phyloP scores from a whole-genome alignment of 2,113 vertebrate genomes.

The Zingel zingel region DNA sequence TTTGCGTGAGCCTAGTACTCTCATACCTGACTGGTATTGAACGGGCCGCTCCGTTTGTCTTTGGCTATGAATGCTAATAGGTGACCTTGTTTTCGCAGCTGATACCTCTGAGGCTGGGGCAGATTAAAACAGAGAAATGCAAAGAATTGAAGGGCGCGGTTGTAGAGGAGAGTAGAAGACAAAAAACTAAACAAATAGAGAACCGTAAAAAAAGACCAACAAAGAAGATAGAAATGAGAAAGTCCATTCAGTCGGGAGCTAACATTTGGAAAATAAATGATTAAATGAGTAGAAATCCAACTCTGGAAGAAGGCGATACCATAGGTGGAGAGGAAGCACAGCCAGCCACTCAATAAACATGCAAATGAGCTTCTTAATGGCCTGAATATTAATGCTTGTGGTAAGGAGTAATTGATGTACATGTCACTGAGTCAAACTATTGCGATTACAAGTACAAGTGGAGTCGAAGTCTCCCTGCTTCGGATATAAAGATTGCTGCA shows the following conservation, averaged over 20 bases:
- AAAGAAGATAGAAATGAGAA: conserved; percentile 15
- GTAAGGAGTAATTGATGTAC: conserved; percentile 74
- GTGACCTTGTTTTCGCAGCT: conserved; percentile 73
- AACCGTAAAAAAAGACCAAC: neutral
- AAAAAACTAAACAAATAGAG: conserved; percentile 8
- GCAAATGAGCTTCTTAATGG: conserved; percentile 79
- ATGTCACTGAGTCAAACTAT: conserved; percentile 70
- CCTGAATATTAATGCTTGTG: conserved; percentile 72
- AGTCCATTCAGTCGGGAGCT: neutral
- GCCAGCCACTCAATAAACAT: conserved; percentile 76
- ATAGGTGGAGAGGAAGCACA: conserved; percentile 53
- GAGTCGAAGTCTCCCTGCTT: conserved; percentile 9
- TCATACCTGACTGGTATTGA: conserved; percentile 73
- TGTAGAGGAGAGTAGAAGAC: neutral
- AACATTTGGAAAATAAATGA: conserved; percentile 42
- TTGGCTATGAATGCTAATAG: conserved; percentile 75
- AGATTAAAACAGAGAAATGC: conserved; percentile 70
- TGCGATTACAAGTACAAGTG: conserved; percentile 71
- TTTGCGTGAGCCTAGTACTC: conserved; percentile 43
- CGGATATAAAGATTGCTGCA: neutral
- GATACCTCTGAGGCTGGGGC: conserved; percentile 57
- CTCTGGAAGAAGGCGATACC: conserved; percentile 54
- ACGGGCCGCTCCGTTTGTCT: conserved; percentile 50
- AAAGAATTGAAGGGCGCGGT: conserved; percentile 23
- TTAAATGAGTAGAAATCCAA: conserved; percentile 54